Conservation (phyloP, 2,797 vertebrate species). For the Phylloscopus collybita region DNA sequence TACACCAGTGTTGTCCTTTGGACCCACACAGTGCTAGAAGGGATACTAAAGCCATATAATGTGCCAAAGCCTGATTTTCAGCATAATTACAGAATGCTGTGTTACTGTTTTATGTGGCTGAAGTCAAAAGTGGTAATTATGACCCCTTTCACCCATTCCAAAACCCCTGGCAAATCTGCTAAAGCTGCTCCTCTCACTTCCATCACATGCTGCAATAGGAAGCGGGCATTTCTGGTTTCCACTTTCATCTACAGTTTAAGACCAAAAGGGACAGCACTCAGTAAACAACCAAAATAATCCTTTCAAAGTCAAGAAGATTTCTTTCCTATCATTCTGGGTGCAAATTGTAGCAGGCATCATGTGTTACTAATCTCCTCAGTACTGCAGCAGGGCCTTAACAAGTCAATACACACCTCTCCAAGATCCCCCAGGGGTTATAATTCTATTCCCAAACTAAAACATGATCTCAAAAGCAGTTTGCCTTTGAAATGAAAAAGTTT, state of each 20-base stretch:
- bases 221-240: not conserved
- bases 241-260: not conserved
- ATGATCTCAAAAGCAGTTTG: conserved; percentile 10
- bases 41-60: not conserved
- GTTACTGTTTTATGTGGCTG: not conserved
- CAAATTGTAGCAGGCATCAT: not conserved
- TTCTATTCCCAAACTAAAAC: not conserved
- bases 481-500: not conserved
- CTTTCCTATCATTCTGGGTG: conserved; percentile 13
- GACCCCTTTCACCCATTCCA: not conserved
- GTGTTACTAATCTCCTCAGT: conserved; percentile 36
- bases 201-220: not conserved
- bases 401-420: conserved; percentile 6
- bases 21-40: not conserved
- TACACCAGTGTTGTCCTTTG: not conserved
- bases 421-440: not conserved
- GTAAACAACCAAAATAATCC: conserved; percentile 51
- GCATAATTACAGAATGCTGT: not conserved
- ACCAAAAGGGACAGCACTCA: conserved; percentile 7
- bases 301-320: conserved; percentile 37
- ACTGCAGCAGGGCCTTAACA: not conserved
- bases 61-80: not conserved
- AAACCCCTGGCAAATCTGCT: not conserved
- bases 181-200: not conserved
- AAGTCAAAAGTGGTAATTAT: not conserved